Base-by-base conservation (phyloP, 2,888 invertebrate genomes). In the Thysanoteuthis rhombus region DNA sequence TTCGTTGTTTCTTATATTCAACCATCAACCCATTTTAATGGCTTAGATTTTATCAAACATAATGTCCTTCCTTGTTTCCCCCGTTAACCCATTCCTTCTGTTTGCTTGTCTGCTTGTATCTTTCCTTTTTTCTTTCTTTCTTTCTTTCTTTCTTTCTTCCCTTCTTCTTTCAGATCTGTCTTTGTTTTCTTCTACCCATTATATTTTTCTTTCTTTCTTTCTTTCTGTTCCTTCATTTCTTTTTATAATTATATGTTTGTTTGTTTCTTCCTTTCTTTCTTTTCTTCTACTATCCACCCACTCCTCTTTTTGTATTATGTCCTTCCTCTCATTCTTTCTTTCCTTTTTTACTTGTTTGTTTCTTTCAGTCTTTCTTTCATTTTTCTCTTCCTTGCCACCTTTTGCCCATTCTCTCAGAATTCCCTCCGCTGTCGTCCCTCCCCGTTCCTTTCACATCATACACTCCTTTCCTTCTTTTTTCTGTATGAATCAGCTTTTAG, bases 41-140 rank as follows among this genome's bases (percentile, higher is more conserved):
- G 1, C 28, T 32, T 58, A 25, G 2, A 10, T 32, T 58, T 75
- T 32, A 1, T 75, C 1, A 1, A 10, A n/a, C 32, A 28, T 32
- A 3, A 10, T 75, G 4, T 32, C n/a, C n/a, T 75, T 75, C 47
- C 0, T 75, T n/a, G 8, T 75, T 75, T 75, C 12, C 10, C 4
- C 22, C 47, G 3, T 47, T 47, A 16, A 16, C 16, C 3, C 22
- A 47, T 22, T 0, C 6, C 3, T 10, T 32, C 32, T 58, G 4
- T 32, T 5, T 32, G 6, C 8, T n/a, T 47, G 0, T 75, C 12
- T 75, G 0, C 8, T n/a, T 32, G 0, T n/a, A 0, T n/a, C 19
- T 58, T 32, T 58, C 1, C 10, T 32, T 58, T 1, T 58, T 8
- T 32, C 4, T 47, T 32, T 28, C 5, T 58, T 32, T 58, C 10